Conservation (phyloP, 2,797 vertebrate genomes). For the Urocyon cinereoargenteus region DNA sequence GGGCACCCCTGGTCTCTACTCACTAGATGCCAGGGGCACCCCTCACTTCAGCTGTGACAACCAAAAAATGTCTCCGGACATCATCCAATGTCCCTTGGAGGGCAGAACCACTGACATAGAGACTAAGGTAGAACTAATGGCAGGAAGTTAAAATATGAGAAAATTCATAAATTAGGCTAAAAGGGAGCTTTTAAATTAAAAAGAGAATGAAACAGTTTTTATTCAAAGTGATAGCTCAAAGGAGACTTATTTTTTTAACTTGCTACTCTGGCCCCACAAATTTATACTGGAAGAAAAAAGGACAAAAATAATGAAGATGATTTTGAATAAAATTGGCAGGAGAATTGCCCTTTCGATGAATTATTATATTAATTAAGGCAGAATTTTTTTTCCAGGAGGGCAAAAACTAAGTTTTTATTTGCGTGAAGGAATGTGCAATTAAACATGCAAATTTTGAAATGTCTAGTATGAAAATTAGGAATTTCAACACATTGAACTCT, state of each 20-base stretch:
- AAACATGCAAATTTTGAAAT: conserved; percentile 81
- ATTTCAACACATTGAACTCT: conserved; percentile 52
- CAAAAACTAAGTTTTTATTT: conserved; percentile 70
- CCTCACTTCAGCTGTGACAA: neutral
- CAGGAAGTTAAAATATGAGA: neutral
- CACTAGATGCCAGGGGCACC: neutral
- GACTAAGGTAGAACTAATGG: neutral
- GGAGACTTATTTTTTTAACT: neutral
- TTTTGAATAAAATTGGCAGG: neutral
- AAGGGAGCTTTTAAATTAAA: neutral
- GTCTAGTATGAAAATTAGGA: conserved; percentile 77
- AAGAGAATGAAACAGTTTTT: neutral
- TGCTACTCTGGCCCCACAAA: neutral
- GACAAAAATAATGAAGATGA: neutral
- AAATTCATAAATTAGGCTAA: neutral
- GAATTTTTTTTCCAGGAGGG: conserved; percentile 39
- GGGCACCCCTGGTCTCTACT: neutral
- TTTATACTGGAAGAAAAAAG: neutral
- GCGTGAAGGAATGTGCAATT: conserved; percentile 73
- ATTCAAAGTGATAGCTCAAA: neutral
- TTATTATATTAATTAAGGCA: neutral
- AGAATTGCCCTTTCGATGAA: neutral
- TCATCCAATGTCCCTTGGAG: neutral
- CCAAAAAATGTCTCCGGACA: neutral
- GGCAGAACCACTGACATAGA: neutral